A percentile compares a stretch with the other conserved stretches of the same genome.
Evolutionary conservation across 2,113 vertebrate genomes (phyloP).

Genomic region (Eclectus roratus): DNA sequence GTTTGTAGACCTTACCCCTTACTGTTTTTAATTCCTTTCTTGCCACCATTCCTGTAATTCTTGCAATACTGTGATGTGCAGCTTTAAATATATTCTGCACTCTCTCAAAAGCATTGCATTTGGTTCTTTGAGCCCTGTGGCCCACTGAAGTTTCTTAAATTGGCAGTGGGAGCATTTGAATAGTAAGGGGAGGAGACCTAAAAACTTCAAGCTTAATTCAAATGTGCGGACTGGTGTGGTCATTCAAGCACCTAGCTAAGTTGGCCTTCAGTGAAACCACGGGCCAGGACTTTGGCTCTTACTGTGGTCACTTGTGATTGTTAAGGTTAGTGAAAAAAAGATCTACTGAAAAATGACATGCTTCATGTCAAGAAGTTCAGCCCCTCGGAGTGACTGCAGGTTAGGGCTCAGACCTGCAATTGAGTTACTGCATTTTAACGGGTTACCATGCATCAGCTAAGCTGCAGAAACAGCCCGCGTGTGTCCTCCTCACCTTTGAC

Average conservation of each 20-base stretch:
- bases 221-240: background rate
- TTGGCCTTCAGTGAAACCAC: background rate
- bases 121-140: background rate
- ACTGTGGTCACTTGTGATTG: background rate
- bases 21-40: background rate
- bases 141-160: background rate
- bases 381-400: background rate
- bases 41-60: background rate
- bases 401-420: conserved; percentile 41
- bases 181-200: background rate
- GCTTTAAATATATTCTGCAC: background rate
- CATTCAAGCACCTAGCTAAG: background rate
- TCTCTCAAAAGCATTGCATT: background rate
- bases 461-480: background rate
- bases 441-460: conserved; percentile 26
- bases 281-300: background rate
- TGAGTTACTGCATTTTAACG: conserved; percentile 45
- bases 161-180: background rate
- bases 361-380: background rate
- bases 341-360: background rate
- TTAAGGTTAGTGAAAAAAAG: background rate
- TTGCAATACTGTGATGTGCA: background rate
- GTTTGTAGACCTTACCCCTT: background rate
- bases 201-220: background rate
- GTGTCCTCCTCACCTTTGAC: conserved; percentile 60